These are phyloP conservation scores for Calosoma granatense DNA, from an alignment of 1,140 invertebrate genomes.

Conservation along the genomic window DNA sequence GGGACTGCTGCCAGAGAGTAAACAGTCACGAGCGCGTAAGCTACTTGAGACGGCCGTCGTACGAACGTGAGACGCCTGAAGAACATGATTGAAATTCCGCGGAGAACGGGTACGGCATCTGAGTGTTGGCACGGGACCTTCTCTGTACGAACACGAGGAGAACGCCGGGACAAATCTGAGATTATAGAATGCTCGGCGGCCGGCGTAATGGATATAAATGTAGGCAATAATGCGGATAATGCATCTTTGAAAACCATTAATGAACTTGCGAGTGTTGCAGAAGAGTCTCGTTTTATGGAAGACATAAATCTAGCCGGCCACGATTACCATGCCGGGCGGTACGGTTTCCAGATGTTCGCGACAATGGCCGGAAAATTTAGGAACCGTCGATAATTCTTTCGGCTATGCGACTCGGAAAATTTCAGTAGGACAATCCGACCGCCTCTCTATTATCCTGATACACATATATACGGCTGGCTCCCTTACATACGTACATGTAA, in stretches of 20 bases:
- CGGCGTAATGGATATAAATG: slow-evolving; percentile 7
- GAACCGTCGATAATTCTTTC: neutral
- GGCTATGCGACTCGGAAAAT: no score
- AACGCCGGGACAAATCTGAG: neutral
- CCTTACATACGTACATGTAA: neutral
- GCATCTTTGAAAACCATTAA: slow-evolving; percentile 8
- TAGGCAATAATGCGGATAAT: slow-evolving; percentile 1
- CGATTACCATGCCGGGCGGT: neutral
- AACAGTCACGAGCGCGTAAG: neutral
- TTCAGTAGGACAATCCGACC: no score
- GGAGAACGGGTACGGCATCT: neutral
- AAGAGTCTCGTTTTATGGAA: neutral
- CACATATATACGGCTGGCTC: neutral
- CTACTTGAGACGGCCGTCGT: neutral
- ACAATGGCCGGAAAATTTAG: neutral
- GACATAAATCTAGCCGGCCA: neutral
- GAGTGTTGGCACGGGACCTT: neutral
- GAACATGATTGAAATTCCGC: neutral
- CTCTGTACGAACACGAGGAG: neutral
- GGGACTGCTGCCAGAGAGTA: neutral
- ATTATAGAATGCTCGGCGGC: neutral
- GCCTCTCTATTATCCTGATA: no score
- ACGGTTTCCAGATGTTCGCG: neutral
- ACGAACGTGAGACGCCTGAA: neutral
- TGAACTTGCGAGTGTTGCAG: neutral